A percentile compares a stretch with the other conserved stretches of the same genome.
Evolutionary conservation across 2,888 invertebrate genomes (phyloP).

Genomic region (Lamellibrachia satsuma): DNA sequence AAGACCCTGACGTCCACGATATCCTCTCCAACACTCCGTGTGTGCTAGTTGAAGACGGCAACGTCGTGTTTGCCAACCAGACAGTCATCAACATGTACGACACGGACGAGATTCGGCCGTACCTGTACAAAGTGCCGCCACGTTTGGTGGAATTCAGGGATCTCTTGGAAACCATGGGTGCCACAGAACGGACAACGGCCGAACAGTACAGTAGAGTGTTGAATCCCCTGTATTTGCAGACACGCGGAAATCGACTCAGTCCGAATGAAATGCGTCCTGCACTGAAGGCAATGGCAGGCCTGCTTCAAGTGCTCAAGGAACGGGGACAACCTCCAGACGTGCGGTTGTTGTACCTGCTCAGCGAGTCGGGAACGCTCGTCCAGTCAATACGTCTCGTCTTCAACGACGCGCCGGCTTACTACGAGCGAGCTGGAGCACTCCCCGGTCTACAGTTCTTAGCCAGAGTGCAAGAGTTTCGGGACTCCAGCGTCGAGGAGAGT

Average conservation of each 20-base stretch:
- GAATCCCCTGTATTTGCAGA: constrained; percentile 34
- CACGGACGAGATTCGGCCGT: constrained; percentile 44
- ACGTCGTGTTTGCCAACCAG: constrained; percentile 38
- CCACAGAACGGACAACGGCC: constrained; percentile 37
- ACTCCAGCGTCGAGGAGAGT: constrained; percentile 31
- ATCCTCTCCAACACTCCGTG: constrained; percentile 31
- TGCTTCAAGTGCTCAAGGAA: constrained; percentile 33
- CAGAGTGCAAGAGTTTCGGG: constrained; percentile 37
- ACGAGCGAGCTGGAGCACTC: constrained; percentile 37
- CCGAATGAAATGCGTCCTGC: constrained; percentile 41
- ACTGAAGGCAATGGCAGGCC: constrained; percentile 39
- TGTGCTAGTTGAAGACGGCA: constrained; percentile 37
- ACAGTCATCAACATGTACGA: constrained; percentile 41
- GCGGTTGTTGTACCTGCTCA: constrained; percentile 36
- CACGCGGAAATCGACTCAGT: constrained; percentile 32
- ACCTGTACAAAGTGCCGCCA: constrained; percentile 44
- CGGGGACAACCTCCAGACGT: constrained; percentile 23
- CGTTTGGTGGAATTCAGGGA: constrained; percentile 41
- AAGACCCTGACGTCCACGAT: constrained; percentile 23
- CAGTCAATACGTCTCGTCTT: constrained; percentile 36
- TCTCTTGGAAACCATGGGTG: constrained; percentile 46
- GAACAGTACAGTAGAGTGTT: constrained; percentile 45
- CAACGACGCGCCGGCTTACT: constrained; percentile 42
- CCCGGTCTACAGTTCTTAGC: constrained; percentile 37
- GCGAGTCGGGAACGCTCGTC: constrained; percentile 35